Percentiles rank a stretch among this genome's conserved stretches.
phyloP scores from a whole-genome alignment of 2,797 vertebrate genomes.

The Phataginus tetradactyla region DNA sequence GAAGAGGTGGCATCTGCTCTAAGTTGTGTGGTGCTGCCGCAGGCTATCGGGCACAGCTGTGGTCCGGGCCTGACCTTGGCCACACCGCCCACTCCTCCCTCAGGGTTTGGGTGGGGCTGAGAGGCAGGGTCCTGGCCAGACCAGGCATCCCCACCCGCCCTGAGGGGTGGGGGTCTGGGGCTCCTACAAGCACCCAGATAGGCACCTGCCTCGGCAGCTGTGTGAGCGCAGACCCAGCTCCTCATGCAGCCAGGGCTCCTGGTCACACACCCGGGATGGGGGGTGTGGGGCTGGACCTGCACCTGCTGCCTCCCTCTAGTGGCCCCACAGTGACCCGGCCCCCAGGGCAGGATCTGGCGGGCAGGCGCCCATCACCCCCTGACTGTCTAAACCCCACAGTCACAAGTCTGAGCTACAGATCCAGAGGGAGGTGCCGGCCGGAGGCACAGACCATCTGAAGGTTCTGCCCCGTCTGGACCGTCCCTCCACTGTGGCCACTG shows the following conservation, averaged over 20 bases:
- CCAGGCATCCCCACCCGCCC: background rate
- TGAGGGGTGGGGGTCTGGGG: background rate
- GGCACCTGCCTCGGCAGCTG: background rate
- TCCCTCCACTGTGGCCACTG: rapidly evolving
- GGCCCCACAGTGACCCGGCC: no score
- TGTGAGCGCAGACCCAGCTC: background rate
- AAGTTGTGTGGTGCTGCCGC: no score
- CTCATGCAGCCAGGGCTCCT: rapidly evolving
- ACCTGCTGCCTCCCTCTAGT: no score
- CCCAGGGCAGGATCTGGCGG: background rate
- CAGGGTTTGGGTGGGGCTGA: no score
- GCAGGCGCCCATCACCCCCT: no score
- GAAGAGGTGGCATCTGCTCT: background rate
- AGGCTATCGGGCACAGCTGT: background rate
- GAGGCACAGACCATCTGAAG: background rate
- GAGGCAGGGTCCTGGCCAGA: background rate
- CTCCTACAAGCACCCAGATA: background rate
- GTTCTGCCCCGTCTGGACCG: background rate
- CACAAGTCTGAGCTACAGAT: rapidly evolving
- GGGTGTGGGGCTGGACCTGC: background rate
- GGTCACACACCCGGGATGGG: background rate
- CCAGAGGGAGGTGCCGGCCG: rapidly evolving
- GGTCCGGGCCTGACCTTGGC: background rate
- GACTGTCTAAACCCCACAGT: no score
- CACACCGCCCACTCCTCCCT: no score